Evolutionary conservation across 2,888 invertebrate species (phyloP), one percentile per base, ranked within the genome.

Genomic region (Mesorhabditis sp.): DNA sequence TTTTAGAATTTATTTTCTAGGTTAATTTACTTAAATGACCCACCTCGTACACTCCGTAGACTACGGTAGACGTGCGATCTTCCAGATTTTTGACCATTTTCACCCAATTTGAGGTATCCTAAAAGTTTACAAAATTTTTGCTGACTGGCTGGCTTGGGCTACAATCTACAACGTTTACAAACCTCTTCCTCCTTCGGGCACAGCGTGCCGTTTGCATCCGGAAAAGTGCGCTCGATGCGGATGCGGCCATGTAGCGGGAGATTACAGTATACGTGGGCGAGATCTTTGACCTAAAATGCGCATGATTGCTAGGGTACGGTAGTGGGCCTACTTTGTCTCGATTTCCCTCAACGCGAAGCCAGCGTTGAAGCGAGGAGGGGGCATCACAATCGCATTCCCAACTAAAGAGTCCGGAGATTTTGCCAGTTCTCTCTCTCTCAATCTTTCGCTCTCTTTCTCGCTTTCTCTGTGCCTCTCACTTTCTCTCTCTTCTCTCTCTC

Each of bases 291-390:
- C 76, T 74, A 45, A 42, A 63, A 58, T 28, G 10, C 41, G 66
- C 63, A 45, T 44, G 28, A 28, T 28, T 28, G 28, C 28, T 28
- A 28, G 28, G 28, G 28, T 28, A 28, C 28, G 28, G 28, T 28
- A 28, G 28, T 28, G 28, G 28, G 28, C 2, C 28, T 13, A 76
- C 76, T 65, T 77, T 79, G 15, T 69, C 74, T 50, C 70, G 68
- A 67, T 79, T 79, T 7, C 43, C 65, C n/a, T 44, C 44, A 28
- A 65, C 68, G 63, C 74, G 65, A 62, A 77, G 70, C 79, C 79
- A 79, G 65, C 72, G 67, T 62, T 79, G 79, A 41, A 79, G 67
- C 45, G 76, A 72, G 3, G 75, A 67, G 5, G 79, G 79, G n/a
- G 71, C 58, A 10, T 73, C 73, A 67, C 79, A 79, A 63, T 76